Evolutionary conservation across 2,113 vertebrate species (phyloP), one percentile per base, ranked within the genome.

Genomic region (Apistogramma diplotaenia): DNA sequence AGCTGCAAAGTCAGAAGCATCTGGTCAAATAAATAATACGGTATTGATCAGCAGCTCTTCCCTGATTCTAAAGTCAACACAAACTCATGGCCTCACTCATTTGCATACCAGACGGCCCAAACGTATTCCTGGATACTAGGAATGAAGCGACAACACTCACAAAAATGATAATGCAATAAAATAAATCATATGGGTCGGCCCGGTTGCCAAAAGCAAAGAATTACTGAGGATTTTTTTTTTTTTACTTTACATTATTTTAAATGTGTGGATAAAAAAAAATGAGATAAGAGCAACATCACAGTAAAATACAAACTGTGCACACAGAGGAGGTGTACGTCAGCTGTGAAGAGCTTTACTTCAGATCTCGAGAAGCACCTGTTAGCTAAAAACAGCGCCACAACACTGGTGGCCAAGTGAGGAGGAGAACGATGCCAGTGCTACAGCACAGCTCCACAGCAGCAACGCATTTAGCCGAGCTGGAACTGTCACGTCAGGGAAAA

Each of bases 31-130:
- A 72, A 75, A 78, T 59, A 25, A 57, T 23, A 51, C 4, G 8
- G 11, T 67, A 81, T 74, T 65, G 83, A 81, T 81, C 35, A 65
- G 70, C 23, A 81, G 72, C 60, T 78, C 49, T n/a, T 56, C 8
- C 29, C 31, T 71, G 27, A 72, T 58, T 53, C n/a, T 53, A 40
- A 67, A 13, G 6, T 78, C 70, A 79, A 79, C 73, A 56, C 61
- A 65, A 61, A 82, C 67, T 37, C 54, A 58, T 37, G 53, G 75
- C 27, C n/a, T 76, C 18, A 53, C 40, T 71, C 0, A 8, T 73
- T 71, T 76, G 58, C 33, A 59, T 35, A n/a, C 1, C 18, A 37
- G 18, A 5, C n/a, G 35, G 5, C 8, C 18, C 46, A n/a, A 49
- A 35, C 11, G 3, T 29, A 35, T 25, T n/a, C 33, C 83, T 46